phyloP scores from a whole-genome alignment of 2,888 invertebrate genomes.

The Atethmia centrago region DNA sequence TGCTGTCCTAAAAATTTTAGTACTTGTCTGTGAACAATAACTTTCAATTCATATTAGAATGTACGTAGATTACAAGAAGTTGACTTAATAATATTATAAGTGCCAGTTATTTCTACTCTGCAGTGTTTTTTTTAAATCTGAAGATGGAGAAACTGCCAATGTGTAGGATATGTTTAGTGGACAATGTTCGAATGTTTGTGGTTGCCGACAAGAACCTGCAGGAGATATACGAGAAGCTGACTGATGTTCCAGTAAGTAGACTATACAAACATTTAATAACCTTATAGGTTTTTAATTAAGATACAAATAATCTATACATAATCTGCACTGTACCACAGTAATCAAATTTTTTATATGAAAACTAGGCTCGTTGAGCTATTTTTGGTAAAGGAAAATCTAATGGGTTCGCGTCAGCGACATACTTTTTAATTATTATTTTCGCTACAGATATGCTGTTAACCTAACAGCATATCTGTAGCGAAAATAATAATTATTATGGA shows the following conservation, averaged over 20 bases:
- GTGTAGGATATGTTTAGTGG: constrained; percentile 33
- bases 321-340: background rate
- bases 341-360: background rate
- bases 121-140: background rate
- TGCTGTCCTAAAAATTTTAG: too few species aligned
- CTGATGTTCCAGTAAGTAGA: constrained; percentile 41
- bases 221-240: constrained; percentile 15
- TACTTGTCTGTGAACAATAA: background rate
- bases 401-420: too few species aligned
- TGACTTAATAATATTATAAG: background rate
- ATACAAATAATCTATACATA: background rate
- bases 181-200: constrained; percentile 11
- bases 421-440: too few species aligned
- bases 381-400: too few species aligned
- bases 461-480: too few species aligned
- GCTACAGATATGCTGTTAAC: too few species aligned
- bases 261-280: too few species aligned
- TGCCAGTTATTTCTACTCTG: background rate
- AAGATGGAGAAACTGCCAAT: constrained; percentile 20
- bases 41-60: background rate
- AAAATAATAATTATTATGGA: too few species aligned
- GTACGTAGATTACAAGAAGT: background rate
- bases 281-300: background rate
- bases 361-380: too few species aligned
- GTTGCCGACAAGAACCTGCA: constrained; percentile 10